Percentiles rank a stretch among this genome's conserved stretches.
Conservation (phyloP, 2,888 invertebrate genomes). For the Cordilura impudica region DNA sequence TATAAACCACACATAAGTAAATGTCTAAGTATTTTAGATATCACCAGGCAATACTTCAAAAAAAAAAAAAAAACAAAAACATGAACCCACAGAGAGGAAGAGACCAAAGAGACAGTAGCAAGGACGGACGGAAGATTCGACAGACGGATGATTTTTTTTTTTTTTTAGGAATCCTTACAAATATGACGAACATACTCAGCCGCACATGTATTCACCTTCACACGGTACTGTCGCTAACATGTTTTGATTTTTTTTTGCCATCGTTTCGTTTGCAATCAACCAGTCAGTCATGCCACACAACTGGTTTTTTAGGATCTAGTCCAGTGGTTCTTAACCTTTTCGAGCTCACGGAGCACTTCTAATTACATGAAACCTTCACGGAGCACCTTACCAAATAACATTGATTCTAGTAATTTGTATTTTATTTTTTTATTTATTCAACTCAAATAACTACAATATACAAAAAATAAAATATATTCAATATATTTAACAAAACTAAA, state of each 20-base stretch:
- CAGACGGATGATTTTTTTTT: too few species aligned
- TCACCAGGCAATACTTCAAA: conserved; percentile 64
- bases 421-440: too few species aligned
- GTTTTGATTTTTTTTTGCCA: conserved; percentile 26
- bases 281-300: conserved; percentile 59
- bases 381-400: too few species aligned
- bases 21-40: conserved; percentile 55
- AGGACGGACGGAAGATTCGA: conserved; percentile 30
- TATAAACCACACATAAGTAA: conserved; percentile 45
- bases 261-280: conserved; percentile 50
- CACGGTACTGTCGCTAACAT: conserved; percentile 50
- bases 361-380: too few species aligned
- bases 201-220: conserved; percentile 47
- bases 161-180: conserved; percentile 59
- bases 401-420: too few species aligned
- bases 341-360: too few species aligned
- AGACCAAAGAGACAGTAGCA: conserved; percentile 54
- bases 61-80: background rate
- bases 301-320: conserved; percentile 54
- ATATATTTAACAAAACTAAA: too few species aligned
- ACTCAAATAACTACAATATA: too few species aligned
- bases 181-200: conserved; percentile 32
- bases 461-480: too few species aligned
- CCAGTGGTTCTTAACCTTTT: too few species aligned
- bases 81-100: conserved; percentile 36